Percentiles rank a stretch among this genome's conserved stretches.
phyloP scores from a whole-genome alignment of 1,140 invertebrate species.

The Zaprionus ghesquierei region DNA sequence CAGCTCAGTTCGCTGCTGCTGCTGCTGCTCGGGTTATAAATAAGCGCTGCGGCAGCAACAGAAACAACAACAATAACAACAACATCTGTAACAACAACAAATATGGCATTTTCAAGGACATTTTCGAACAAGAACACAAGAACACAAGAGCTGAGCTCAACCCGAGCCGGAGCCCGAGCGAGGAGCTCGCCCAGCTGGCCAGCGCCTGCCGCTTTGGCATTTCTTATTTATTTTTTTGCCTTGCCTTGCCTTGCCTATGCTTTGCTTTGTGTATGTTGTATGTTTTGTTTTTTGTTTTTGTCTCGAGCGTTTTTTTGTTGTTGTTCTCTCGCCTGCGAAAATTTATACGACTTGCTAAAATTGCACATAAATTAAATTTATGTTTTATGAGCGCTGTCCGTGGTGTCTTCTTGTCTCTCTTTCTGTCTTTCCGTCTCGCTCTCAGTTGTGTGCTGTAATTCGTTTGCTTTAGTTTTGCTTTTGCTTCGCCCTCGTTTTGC shows the following conservation, averaged over 20 bases:
- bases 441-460: conserved; percentile 13
- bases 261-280: too few species aligned
- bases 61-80: neutral
- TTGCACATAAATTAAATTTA: conserved; percentile 82
- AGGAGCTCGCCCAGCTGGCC: conserved; percentile 56
- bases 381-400: conserved; percentile 78
- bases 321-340: conserved; percentile 57
- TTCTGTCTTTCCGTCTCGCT: conserved; percentile 23
- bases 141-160: too few species aligned
- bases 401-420: conserved; percentile 47
- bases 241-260: too few species aligned
- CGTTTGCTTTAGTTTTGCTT: conserved; percentile 12
- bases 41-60: conserved; percentile 55
- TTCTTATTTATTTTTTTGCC: conserved; percentile 48
- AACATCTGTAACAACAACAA: too few species aligned
- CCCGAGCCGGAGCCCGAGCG: too few species aligned
- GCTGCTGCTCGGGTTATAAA: conserved; percentile 58
- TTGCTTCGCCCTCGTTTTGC: neutral
- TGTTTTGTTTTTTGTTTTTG: conserved; percentile 9
- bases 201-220: conserved; percentile 50
- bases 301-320: neutral
- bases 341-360: conserved; percentile 82
- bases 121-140: conserved; percentile 41
- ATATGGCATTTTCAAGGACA: conserved; percentile 72
- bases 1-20: conserved; percentile 1